Percentiles rank a stretch among this genome's conserved stretches.
Evolutionary conservation across 1,140 invertebrate species (phyloP).

Genomic region (Andricus grossulariae): DNA sequence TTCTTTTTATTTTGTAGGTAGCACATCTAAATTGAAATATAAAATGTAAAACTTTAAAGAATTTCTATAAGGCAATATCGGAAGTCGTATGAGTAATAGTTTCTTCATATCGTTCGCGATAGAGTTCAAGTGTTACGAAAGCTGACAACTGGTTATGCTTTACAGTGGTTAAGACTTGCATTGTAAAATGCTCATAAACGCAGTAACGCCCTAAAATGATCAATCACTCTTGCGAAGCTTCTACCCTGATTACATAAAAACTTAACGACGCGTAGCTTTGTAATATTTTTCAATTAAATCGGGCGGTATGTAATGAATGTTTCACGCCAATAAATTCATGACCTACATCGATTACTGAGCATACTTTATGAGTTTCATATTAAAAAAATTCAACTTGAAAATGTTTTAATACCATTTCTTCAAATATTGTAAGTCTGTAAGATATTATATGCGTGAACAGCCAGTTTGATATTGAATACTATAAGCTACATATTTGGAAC

Average conservation of each 20-base stretch:
- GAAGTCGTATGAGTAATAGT: conserved; percentile 25
- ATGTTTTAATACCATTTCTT: too few species aligned
- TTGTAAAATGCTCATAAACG: conserved; percentile 22
- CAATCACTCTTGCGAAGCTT: conserved; percentile 29
- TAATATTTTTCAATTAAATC: conserved; percentile 21
- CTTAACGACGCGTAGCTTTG: conserved; percentile 1
- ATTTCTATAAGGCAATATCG: conserved; percentile 25
- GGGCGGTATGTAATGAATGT: not conserved
- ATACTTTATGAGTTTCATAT: not conserved
- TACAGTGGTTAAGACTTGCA: conserved; percentile 18
- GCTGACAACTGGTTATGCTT: conserved; percentile 10
- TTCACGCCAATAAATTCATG: not conserved
- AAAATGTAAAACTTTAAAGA: not conserved
- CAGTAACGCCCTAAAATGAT: conserved; percentile 25
- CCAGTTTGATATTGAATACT: too few species aligned
- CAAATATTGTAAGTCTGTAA: too few species aligned
- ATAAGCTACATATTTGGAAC: too few species aligned
- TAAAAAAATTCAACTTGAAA: not conserved
- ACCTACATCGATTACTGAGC: not conserved
- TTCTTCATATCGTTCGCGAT: conserved; percentile 21
- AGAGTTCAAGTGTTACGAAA: conserved; percentile 20
- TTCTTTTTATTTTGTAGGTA: too few species aligned
- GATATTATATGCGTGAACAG: too few species aligned
- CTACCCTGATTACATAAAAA: conserved; percentile 16
- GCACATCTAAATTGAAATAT: too few species aligned